Base-by-base conservation (phyloP, 2,113 vertebrate species). In the Sinocyclocheilus anophthalmus region DNA sequence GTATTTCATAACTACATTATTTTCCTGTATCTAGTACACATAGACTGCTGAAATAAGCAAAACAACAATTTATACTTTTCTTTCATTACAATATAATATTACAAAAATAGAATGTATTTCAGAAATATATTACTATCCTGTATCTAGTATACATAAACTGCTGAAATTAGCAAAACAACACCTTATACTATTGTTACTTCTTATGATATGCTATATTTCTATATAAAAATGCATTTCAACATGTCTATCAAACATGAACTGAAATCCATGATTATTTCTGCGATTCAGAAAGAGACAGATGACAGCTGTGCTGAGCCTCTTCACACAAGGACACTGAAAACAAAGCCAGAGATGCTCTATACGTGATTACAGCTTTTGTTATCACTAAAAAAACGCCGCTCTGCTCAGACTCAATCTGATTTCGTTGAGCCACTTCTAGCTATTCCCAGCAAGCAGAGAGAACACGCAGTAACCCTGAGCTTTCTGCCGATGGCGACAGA, bases 251-350 rank as follows among this genome's bases (percentile, higher is more conserved):
- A 33, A 79, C 7, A 6, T 39, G 3, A 79, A 24, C 20, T 39
- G 5, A 42, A 61, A n/a, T 61, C 5, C 20, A 79, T 61, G 20
- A 80, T 22, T 2, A 24, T 39, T 61, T 80, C 12, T 78, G 76
- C 9, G 22, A 37, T 22, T 37, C 26, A 78, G 50, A 33, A 6
- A 78, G 72, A 48, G 30, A 42, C 22, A 45, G 22, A 45, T 45
- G 78, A 65, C 78, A 61, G 78, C 39, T 81, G 78, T 65, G 78
- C 39, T 65, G 78, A 81, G 59, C 78, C 39, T 45, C 59, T 81
- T 16, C n/a, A 48, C 57, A 65, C 39, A 48, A 81, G 59, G 39
- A 81, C 59, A 65, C 26, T 9, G 7, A 65, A 81, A 81, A 48
- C 79, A 81, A 81, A 81, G 79, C 13, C 78, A 63, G 30, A 61